Conservation (phyloP, 2,888 invertebrate genomes). For the Hirtodrosophila confusa region DNA sequence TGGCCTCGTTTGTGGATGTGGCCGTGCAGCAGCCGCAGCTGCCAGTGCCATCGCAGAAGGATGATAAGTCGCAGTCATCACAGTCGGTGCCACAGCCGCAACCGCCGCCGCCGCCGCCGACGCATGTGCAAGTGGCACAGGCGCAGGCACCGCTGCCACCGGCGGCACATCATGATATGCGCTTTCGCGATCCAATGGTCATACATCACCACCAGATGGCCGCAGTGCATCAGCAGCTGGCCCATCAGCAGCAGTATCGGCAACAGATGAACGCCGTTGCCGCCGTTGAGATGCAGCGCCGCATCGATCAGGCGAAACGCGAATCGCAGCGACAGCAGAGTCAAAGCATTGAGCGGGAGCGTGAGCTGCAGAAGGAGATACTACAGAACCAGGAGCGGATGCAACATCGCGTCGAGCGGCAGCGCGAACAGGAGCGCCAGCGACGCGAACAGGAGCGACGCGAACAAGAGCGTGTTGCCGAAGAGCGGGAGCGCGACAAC, state of each 20-base stretch:
- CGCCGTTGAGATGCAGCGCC: conserved; percentile 75
- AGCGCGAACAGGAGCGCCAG: conserved; percentile 80
- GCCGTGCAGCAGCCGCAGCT: conserved; percentile 95
- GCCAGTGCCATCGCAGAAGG: conserved; percentile 91
- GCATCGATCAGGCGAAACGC: conserved; percentile 74
- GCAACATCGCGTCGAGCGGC: conserved; percentile 75
- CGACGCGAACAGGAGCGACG: conserved; percentile 72
- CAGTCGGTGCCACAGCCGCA: conserved; percentile 48
- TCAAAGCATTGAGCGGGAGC: conserved; percentile 74
- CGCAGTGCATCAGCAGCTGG: conserved; percentile 76
- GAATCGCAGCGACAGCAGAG: conserved; percentile 74
- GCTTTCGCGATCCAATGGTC: conserved; percentile 85
- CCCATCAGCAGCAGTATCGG: conserved; percentile 65
- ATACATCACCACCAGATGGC: conserved; percentile 83
- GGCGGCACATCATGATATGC: conserved; percentile 82
- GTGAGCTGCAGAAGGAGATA: conserved; percentile 81
- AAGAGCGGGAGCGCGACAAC: conserved; percentile 79
- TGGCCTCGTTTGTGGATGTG: conserved; percentile 94
- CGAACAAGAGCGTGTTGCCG: conserved; percentile 79
- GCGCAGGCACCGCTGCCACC: conserved; percentile 61
- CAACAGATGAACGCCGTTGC: conserved; percentile 76
- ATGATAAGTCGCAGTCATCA: conserved; percentile 79
- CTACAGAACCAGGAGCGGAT: conserved; percentile 80
- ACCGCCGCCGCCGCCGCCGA: conserved; percentile 51
- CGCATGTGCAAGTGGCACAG: conserved; percentile 35